Evolutionary conservation across 2,113 vertebrate genomes (phyloP), one percentile per base, ranked within the genome.

Genomic region (Anseranas semipalmata): DNA sequence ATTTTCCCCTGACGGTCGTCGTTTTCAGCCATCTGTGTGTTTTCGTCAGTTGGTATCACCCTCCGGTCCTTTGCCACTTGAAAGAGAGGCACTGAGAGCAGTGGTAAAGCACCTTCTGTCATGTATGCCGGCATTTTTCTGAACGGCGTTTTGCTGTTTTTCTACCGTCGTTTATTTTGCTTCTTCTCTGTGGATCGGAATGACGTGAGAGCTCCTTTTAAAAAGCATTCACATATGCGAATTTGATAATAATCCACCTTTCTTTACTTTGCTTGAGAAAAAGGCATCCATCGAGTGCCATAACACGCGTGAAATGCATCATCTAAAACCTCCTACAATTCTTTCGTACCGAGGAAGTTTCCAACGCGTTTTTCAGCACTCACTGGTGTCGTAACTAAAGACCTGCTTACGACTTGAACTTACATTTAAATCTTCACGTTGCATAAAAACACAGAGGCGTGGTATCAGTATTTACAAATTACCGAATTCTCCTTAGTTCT

Each of bases 111-210:
- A 1, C 16, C 5, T 1, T 0, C 32, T 5, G 24, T 37, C 20
- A 30, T 5, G 8, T 0, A 3, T 8, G 46, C 21, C 48, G 4
- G 63, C 17, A 3, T 35, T 2, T 14, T 7, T 1, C 27, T 3
- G 20, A 3, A 7, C 17, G 33, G 21, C 43, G 1, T 3, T 10
- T 6, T 12, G 13, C 8, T 10, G 8, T 0, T 15, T 6, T 8
- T 7, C 25, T n/a, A 1, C 39, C 28, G 18, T 18, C n/a, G 37
- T 32, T 48, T 39, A 18, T 46, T 41, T 39, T 50, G 55, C 63
- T 33, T 52, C 75, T 52, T 46, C 60, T 25, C 48, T 3, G 2
- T 8, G 10, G 25, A 52, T 12, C 62, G 0, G 27, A 4, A 0
- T 7, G n/a, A 12, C 46, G 50, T 2, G 53, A 46, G 35, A 73